Evolutionary conservation across 1,140 invertebrate species (phyloP).

Genomic region (Drosophila malerkotliana): DNA sequence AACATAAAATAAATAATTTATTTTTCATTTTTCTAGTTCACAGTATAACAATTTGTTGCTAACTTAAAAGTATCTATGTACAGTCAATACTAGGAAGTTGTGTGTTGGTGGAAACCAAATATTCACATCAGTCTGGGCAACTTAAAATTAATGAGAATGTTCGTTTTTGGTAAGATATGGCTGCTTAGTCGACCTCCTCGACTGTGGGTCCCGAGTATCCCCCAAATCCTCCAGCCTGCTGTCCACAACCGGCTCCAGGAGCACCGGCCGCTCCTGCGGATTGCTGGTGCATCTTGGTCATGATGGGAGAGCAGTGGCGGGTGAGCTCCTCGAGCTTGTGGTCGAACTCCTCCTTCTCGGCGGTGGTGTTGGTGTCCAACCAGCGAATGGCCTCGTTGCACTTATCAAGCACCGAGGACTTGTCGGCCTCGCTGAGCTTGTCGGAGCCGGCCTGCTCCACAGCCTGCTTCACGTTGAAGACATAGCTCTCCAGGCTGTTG

Average conservation of each 20-base stretch:
- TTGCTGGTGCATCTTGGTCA: slow-evolving; percentile 85
- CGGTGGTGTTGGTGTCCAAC: slow-evolving; percentile 87
- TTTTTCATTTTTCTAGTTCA: slow-evolving; percentile 6
- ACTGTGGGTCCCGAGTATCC: slow-evolving; percentile 86
- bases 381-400: slow-evolving; percentile 86
- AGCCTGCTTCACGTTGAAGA: slow-evolving; percentile 88
- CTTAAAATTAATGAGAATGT: neutral
- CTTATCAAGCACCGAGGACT: slow-evolving; percentile 86
- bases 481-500: slow-evolving; percentile 89
- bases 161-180: neutral
- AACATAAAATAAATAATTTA: neutral
- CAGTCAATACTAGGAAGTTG: neutral
- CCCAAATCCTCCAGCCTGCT: slow-evolving; percentile 84
- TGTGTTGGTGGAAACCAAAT: neutral
- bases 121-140: slow-evolving; percentile 5
- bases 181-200: slow-evolving; percentile 89
- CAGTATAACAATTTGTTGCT: neutral
- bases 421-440: slow-evolving; percentile 86
- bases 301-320: slow-evolving; percentile 85
- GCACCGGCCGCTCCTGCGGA: slow-evolving; percentile 69
- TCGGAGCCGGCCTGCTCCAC: slow-evolving; percentile 85
- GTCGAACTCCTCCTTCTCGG: slow-evolving; percentile 88
- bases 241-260: slow-evolving; percentile 81
- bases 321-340: slow-evolving; percentile 86
- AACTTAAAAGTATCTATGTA: neutral